Base-by-base conservation (phyloP, 1,140 invertebrate genomes). In the Maniola jurtina region DNA sequence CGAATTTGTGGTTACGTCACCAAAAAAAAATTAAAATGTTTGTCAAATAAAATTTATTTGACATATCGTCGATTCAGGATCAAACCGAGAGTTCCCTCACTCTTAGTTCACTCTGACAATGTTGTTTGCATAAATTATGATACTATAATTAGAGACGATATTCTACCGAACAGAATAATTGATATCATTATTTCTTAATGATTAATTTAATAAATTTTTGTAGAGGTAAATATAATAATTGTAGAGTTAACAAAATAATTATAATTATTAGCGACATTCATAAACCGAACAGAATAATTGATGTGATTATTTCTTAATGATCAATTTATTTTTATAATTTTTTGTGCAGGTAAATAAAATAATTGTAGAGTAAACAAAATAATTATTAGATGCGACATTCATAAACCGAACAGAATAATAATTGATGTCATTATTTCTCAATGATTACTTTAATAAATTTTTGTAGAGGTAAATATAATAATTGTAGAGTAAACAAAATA, bases 361-460 rank as follows among this genome's bases (percentile, higher is more conserved):
- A 38, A 42, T 71, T 71, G 75, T 59, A 71, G 66, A 79, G 64
- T 76, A 78, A 80, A 77, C 75, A 81, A 83, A 76, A 75, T 74
- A 82, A 80, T 82, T 80, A 80, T 82, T 81, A 83, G 63, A 76
- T 36, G 72, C 71, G 80, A 76, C 79, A 82, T 88, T 85, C 80
- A 86, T 83, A 85, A 82, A 81, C 81, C 74, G 83, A 81, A 81
- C 83, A 80, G 80, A n/a, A n/a, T n/a, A n/a, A n/a, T n/a, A n/a
- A n/a, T n/a, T n/a, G n/a, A n/a, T n/a, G n/a, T n/a, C n/a, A n/a
- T n/a, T 42, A 13, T 42, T 5, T 42, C 8, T 42, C 5, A 42
- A 10, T 42, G 40, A 10, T 42, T 8, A 42, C 1, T 42, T 42
- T 42, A 42, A n/a, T n/a, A n/a, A n/a, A 2, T 42, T 42, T 13